Base-by-base conservation (phyloP, 2,888 invertebrate species). In the Uloborus plumipes region DNA sequence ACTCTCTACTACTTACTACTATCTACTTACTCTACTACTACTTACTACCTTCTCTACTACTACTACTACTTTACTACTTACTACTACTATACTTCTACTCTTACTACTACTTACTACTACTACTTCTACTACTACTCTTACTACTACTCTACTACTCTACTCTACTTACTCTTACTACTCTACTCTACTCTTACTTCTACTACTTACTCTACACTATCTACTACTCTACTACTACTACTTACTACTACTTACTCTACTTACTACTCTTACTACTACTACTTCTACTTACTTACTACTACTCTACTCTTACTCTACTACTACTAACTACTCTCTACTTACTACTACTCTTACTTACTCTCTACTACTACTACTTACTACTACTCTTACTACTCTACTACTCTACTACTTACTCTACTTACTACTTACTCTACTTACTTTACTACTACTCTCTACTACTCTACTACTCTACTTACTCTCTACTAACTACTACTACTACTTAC, bases 311-410 rank as follows among this genome's bases (percentile, higher is more conserved):
- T 50, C 15, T 50, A 50, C 51, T 50, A 50, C 51, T 50, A 50
- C 51, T 50, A 50, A 11, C 15, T 13, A 50, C 51, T 50, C 51
- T 50, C 15, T 50, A 50, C 51, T 50, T 13, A 50, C 51, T 50
- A 50, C 51, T 50, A 50, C 51, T 50, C 51, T 50, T 50, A 50
- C 51, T 50, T 50, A 50, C 51, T 50, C 51, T 50, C 51, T 50
- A 13, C 51, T 50, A 50, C n/a, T n/a, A n/a, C n/a, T n/a, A n/a
- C n/a, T n/a, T n/a, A n/a, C n/a, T n/a, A n/a, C n/a, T n/a, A n/a
- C n/a, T n/a, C n/a, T n/a, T n/a, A n/a, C n/a, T n/a, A n/a, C n/a
- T n/a, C n/a, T n/a, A n/a, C n/a, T n/a, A n/a, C n/a, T n/a, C n/a
- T n/a, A n/a, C n/a, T n/a, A n/a, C n/a, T n/a, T n/a, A n/a, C n/a